Conservation (phyloP, 1,140 invertebrate genomes). For the Euwallacea similis region DNA sequence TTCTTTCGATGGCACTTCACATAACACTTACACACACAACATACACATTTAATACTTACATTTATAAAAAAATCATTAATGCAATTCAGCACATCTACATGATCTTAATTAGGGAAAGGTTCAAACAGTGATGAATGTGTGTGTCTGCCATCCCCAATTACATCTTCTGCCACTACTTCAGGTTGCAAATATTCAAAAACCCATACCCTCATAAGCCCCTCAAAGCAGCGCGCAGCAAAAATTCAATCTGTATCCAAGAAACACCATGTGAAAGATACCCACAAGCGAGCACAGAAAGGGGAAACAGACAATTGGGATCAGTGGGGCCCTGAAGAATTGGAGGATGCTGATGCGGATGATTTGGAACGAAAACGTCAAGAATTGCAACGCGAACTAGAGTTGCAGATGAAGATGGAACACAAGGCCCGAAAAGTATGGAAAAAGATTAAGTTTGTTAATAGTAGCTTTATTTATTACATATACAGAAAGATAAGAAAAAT, state of each 20-base stretch:
- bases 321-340: conserved; percentile 77
- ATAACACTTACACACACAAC: background rate
- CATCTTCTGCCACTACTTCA: background rate
- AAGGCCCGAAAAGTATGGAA: conserved; percentile 50
- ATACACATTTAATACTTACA: background rate
- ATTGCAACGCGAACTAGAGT: conserved; percentile 75
- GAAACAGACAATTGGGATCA: conserved; percentile 71
- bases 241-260: conserved; percentile 65
- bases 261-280: conserved; percentile 61
- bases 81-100: background rate
- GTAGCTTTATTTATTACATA: conserved; percentile 2
- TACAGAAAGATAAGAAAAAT: conserved; percentile 51
- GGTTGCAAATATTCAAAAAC: conserved; percentile 72
- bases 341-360: conserved; percentile 80
- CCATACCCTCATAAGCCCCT: conserved; percentile 73
- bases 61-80: background rate
- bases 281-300: conserved; percentile 67
- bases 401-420: conserved; percentile 71
- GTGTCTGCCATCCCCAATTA: background rate
- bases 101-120: background rate
- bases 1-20: background rate
- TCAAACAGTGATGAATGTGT: background rate
- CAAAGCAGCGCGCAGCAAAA: conserved; percentile 68
- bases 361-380: conserved; percentile 75
- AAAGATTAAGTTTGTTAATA: background rate